A percentile compares a stretch with the other conserved stretches of the same genome.
Conservation (phyloP, 2,888 invertebrate genomes). For the Argyresthia goedartella region DNA sequence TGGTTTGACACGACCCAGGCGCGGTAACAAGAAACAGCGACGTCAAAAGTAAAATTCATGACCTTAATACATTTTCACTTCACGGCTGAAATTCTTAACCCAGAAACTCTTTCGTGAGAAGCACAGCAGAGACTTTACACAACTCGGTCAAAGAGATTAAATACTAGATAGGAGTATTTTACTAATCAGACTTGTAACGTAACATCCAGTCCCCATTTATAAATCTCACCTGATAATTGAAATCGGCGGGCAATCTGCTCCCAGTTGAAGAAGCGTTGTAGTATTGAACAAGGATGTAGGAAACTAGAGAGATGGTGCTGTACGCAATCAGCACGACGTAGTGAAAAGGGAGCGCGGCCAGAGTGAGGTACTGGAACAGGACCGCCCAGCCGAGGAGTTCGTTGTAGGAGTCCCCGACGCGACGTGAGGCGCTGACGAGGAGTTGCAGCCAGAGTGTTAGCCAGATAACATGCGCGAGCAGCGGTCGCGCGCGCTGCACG, state of each 20-base stretch:
- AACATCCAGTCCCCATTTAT: too few relatives aligned
- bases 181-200: too few relatives aligned
- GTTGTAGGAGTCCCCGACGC: conserved; percentile 55
- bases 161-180: too few relatives aligned
- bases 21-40: too few relatives aligned
- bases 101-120: too few relatives aligned
- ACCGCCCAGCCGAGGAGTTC: conserved; percentile 83
- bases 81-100: too few relatives aligned
- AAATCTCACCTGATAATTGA: conserved; percentile 40
- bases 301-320: conserved; percentile 33
- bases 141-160: too few relatives aligned
- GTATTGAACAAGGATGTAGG: conserved; percentile 46
- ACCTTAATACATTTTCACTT: too few relatives aligned
- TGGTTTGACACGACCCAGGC: too few relatives aligned
- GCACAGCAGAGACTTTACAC: too few relatives aligned
- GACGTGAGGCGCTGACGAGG: conserved; percentile 53
- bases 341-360: conserved; percentile 79
- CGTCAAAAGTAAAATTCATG: too few relatives aligned
- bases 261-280: conserved; percentile 41
- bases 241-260: conserved; percentile 41
- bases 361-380: conserved; percentile 79
- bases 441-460: conserved; percentile 65
- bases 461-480: conserved; percentile 77
- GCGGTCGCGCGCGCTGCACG: conserved; percentile 45
- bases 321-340: conserved; percentile 26